Conservation (phyloP, 1,140 invertebrate genomes). For the Euwallacea fornicatus region DNA sequence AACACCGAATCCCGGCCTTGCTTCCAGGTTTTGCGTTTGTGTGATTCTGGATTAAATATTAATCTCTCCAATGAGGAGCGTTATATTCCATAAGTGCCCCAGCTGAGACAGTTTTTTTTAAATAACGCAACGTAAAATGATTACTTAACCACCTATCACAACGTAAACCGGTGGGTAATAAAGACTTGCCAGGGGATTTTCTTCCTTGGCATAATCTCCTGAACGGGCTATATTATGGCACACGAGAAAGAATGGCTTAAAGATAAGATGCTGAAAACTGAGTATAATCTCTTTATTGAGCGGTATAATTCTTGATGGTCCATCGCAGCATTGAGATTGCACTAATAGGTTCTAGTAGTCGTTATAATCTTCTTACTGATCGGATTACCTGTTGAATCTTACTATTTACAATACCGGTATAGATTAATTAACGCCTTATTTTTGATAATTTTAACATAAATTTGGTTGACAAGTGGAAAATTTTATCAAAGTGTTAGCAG, state of each 20-base stretch:
- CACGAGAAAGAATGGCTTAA: neutral
- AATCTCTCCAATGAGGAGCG: too few relatives aligned
- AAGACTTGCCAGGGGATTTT: constrained; percentile 16
- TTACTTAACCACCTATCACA: constrained; percentile 11
- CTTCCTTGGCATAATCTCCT: constrained; percentile 10
- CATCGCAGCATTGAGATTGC: neutral
- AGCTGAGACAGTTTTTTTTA: too few relatives aligned
- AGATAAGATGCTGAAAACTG: constrained; percentile 11
- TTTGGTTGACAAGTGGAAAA: too few relatives aligned
- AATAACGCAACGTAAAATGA: too few relatives aligned
- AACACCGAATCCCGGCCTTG: neutral
- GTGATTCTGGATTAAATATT: neutral
- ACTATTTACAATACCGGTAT: too few relatives aligned
- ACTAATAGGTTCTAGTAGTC: too few relatives aligned
- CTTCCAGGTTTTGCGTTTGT: neutral
- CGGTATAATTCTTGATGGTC: neutral
- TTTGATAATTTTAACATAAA: too few relatives aligned
- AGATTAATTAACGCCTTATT: too few relatives aligned
- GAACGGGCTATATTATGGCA: constrained; percentile 12
- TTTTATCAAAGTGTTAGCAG: too few relatives aligned
- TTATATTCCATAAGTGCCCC: too few relatives aligned
- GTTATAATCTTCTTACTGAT: too few relatives aligned
- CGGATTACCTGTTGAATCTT: too few relatives aligned
- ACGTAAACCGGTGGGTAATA: constrained; percentile 11
- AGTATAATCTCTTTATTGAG: constrained; percentile 14